Base-by-base conservation (phyloP, 1,140 invertebrate genomes). In the Leptinotarsa texana region DNA sequence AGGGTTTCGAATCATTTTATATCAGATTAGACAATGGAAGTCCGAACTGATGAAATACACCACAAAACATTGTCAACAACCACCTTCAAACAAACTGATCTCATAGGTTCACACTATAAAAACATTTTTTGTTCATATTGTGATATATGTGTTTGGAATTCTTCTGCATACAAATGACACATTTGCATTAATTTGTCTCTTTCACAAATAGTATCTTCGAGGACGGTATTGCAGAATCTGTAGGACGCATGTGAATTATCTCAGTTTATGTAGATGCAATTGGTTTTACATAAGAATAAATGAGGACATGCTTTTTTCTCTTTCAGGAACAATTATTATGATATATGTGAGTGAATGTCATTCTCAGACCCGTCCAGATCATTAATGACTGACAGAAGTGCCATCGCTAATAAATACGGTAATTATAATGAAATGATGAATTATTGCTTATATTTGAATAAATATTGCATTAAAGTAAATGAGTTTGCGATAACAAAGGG, bases 181-280 rank as follows among this genome's bases (percentile, higher is more conserved):
- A 74, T 74, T 74, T 74, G 73, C 73, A 74, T 74, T 74, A 63
- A 69, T 74, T 74, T 68, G 63, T 69, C 17, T 47, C 66, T 57
- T 69, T 73, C 51, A 69, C 73, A 74, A 74, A 74, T 49, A 68
- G 49, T 65, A 74, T 27, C 61, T 65, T 65, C 63, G 51, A 73
- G n/a, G n/a, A n/a, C 24, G 47, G 71, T 66, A 66, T 73, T 65
- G 68, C 68, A 33, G 68, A 48, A 69, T 33, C 18, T 75, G 73
- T 74, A 22, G 49, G 17, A 57, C n/a, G 51, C n/a, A 57, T 15
- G 51, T 57, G n/a, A 57, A n/a, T 17, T 1, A 57, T 57, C n/a
- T 57, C 51, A 22, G 18, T 67, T 67, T 42, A 67, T 67, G 65
- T 8, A 18, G 13, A 67, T 67, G 65, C 42, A 67, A 67, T 67